Evolutionary conservation across 2,113 vertebrate species (phyloP), one percentile per base, ranked within the genome.

Genomic region (Anhinga rufa): DNA sequence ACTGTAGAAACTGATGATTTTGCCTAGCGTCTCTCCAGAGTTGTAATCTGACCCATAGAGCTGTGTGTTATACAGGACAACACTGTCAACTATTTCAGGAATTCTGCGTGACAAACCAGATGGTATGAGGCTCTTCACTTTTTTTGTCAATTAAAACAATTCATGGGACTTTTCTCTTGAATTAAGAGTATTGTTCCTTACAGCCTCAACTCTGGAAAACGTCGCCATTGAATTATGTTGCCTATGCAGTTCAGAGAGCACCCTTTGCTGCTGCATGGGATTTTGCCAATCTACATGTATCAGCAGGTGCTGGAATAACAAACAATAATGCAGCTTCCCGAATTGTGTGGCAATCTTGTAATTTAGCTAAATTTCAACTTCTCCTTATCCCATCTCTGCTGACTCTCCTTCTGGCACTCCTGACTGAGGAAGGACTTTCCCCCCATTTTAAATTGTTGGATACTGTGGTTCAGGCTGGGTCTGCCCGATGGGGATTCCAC

Each of bases 331-430:
- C 36, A 76, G 24, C 29, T 85, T 87, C 79, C 55, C 32, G 91
- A 81, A 80, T 0, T 17, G 26, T 11, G 91, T 1, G 2, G 20
- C 6, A 61, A 54, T 40, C 55, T 65, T 1, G 0, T 51, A 58
- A 40, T 69, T 61, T 48, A 78, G 34, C 14, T 77, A 38, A 48
- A 85, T 88, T 76, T 75, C 44, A 87, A 34, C 7, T 64, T 60
- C 9, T 32, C 13, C 90, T 76, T 72, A 49, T 70, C 83, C 22
- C 4, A 3, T 4, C 36, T 92, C 64, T 64, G 19, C 17, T 0
- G 0, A 74, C 16, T 34, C 6, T 90, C 19, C n/a, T 74, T 86
- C 54, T 83, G 36, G 13, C 51, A 71, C 19, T 84, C 34, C 26
- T 42, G 34, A 38, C 3, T 14, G 25, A 65, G 26, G 31, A 86